Base-by-base conservation (phyloP, 1,140 invertebrate genomes). In the Drusus annulatus region DNA sequence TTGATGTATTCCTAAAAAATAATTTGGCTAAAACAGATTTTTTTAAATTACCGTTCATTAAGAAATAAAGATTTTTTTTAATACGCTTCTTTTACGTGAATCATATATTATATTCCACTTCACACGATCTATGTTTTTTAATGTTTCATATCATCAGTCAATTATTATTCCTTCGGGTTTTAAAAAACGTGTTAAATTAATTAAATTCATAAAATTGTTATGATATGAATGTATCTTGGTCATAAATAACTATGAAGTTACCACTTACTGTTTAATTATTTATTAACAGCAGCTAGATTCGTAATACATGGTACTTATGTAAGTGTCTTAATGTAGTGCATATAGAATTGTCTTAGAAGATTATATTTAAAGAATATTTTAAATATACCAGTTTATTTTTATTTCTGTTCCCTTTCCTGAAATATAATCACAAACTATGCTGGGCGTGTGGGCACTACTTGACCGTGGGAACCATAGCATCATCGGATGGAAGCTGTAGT, bases 241-340 rank as follows among this genome's bases (percentile, higher is more conserved):
- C 50, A 17, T n/a, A 45, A 69, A 19, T 45, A 6, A 65, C 16
- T 65, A 50, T 65, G 17, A 68, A 78, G 76, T 78, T 78, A 78
- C 76, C 76, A 78, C 50, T 71, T 78, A 36, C 56, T 65, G 36
- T 56, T 68, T 36, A 68, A 50, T 25, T n/a, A 13, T 36, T 69
- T 69, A 21, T 69, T 78, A 45, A 69, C 76, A 78, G 76, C 76
- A 78, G 76, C 76, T 78, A 71, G 51, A 51, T 36, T 65, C 54
- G 45, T 77, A 65, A 51, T 68, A 77, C 56, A 77, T 65, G 76
- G 76, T 77, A 77, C 62, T 77, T 77, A 76, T 58, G 52, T 75
- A 78, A 78, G 76, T 78, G 60, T 78, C 76, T 54, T 76, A 68
- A 78, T 68, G n/a, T 68, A 52, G 45, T 69, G n/a, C 50, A 5